These are phyloP conservation scores for Pinna nobilis DNA, from an alignment of 1,140 invertebrate species.

Conservation along the genomic window DNA sequence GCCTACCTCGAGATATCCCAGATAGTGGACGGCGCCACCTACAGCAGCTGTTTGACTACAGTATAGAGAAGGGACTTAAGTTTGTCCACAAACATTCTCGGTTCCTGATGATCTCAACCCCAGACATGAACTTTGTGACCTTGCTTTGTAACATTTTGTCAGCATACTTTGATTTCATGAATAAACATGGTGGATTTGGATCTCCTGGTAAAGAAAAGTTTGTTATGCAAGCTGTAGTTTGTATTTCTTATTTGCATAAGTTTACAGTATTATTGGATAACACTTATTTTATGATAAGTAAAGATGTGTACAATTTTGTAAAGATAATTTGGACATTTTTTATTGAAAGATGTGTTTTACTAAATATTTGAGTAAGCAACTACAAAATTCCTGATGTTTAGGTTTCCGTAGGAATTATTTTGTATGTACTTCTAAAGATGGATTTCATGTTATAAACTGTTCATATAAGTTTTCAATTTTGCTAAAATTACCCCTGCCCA, in stretches of 20 bases:
- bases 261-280: neutral
- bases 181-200: constrained; percentile 70
- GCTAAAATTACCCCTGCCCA: no score
- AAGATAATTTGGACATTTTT: no score
- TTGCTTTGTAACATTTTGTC: constrained; percentile 69
- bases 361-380: no score
- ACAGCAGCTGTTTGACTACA: constrained; percentile 79
- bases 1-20: constrained; percentile 69
- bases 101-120: constrained; percentile 60
- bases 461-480: no score
- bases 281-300: neutral
- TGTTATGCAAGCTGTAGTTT: neutral
- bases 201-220: constrained; percentile 55
- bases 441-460: no score
- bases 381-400: no score
- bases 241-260: neutral
- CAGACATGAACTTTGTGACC: constrained; percentile 65
- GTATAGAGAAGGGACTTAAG: constrained; percentile 79
- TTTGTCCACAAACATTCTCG: constrained; percentile 68
- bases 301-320: no score
- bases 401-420: no score
- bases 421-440: no score
- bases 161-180: constrained; percentile 70
- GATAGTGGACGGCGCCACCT: constrained; percentile 75
- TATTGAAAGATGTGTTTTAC: no score